phyloP scores from a whole-genome alignment of 2,888 invertebrate species.

The Hirtodrosophila cameraria region DNA sequence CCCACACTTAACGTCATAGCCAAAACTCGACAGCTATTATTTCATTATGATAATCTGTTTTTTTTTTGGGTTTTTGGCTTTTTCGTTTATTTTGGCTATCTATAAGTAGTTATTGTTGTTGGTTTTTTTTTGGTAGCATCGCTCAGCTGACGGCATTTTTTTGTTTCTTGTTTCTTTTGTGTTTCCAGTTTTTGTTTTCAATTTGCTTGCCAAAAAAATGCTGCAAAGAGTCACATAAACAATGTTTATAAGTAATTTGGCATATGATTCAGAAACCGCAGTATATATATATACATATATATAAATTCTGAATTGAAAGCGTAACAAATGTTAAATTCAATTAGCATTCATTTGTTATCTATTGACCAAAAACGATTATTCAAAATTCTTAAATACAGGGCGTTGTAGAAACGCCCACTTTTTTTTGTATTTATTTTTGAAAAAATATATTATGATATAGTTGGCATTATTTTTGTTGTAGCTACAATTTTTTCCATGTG shows the following conservation, averaged over 20 bases:
- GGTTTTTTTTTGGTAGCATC: constrained; percentile 22
- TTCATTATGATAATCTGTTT: constrained; percentile 29
- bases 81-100: constrained; percentile 25
- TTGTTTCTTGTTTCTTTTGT: constrained; percentile 28
- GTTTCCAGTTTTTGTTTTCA: constrained; percentile 28
- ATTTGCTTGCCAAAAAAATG: constrained; percentile 35
- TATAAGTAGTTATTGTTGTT: constrained; percentile 27
- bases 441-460: background rate
- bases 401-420: constrained; percentile 36
- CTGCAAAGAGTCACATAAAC: constrained; percentile 19
- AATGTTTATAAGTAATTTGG: constrained; percentile 20
- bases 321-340: constrained; percentile 54
- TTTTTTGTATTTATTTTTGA: constrained; percentile 8
- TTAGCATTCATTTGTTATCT: constrained; percentile 65
- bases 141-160: constrained; percentile 47
- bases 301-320: constrained; percentile 4
- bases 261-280: constrained; percentile 52
- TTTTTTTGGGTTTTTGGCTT: no score
- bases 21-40: constrained; percentile 29
- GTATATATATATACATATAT: constrained; percentile 19
- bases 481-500: constrained; percentile 11
- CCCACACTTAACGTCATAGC: constrained; percentile 28
- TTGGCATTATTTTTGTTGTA: background rate
- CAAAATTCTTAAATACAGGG: constrained; percentile 36
- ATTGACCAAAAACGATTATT: constrained; percentile 28